Conservation (phyloP, 2,797 vertebrate genomes). For the Melanotaenia pygmaea region DNA sequence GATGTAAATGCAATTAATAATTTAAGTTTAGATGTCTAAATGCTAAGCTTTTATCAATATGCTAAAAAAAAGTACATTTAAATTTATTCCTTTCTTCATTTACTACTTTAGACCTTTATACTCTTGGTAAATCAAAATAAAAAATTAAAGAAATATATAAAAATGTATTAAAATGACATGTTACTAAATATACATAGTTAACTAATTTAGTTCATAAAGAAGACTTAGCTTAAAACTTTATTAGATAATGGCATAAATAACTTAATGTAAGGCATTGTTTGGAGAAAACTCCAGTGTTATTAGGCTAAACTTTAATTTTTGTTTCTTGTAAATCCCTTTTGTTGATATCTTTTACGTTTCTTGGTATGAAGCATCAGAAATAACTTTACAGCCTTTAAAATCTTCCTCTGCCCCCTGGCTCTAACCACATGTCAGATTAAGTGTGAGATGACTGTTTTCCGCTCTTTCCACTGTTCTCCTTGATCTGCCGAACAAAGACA, state of each 20-base stretch:
- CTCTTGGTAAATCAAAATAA: not conserved
- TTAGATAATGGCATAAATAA: not conserved
- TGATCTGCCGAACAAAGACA: slow-evolving; percentile 25
- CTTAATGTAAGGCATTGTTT: not conserved
- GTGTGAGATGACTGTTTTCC: slow-evolving; percentile 3
- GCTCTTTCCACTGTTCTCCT: slow-evolving; percentile 26
- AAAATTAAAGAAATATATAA: too few species aligned
- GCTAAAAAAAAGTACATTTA: not conserved
- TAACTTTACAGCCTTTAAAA: slow-evolving; percentile 24
- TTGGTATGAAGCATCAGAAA: slow-evolving; percentile 23
- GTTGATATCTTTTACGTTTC: slow-evolving; percentile 3
- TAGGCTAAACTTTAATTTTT: slow-evolving; percentile 8
- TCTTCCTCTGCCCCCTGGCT: slow-evolving; percentile 31
- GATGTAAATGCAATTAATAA: too few species aligned
- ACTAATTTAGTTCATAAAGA: not conserved
- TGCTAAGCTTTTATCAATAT: not conserved
- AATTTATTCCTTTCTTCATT: not conserved
- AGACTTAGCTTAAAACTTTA: not conserved
- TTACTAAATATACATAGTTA: not conserved
- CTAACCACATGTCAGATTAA: slow-evolving; percentile 21
- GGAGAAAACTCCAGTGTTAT: not conserved
- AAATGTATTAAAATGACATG: not conserved
- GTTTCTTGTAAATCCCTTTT: slow-evolving; percentile 29
- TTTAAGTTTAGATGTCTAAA: too few species aligned
- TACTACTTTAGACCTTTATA: too few species aligned